Base-by-base conservation (phyloP, 2,888 invertebrate species). In the Melieria omissa region DNA sequence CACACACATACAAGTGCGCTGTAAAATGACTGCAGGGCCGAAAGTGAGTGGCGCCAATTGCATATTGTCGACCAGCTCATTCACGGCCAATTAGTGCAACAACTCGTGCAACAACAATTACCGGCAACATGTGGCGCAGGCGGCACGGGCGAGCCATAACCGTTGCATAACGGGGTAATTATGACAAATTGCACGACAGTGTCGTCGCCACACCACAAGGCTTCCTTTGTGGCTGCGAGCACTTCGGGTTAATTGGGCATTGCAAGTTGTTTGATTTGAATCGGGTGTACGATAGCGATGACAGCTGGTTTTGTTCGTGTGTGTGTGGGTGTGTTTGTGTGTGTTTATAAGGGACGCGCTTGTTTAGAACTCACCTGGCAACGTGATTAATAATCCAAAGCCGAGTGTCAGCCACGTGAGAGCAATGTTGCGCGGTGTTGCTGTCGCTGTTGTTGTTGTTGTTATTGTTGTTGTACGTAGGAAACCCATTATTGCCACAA, bases 341-440 rank as follows among this genome's bases (percentile, higher is more conserved):
- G 29, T 29, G 10, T 57, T 52, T n/a, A 52, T 4, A 8, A 14
- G 52, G 14, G 4, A 4, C 3, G 29, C 3, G 2, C 29, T 29
- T 29, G 29, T 29, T 2, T 57, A 8, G 4, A 29, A 79, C 82
- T 81, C 64, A 81, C 81, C 81, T 80, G 81, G 81, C 76, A 81
- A 74, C 71, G 80, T 68, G 71, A 79, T 75, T 66, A 81, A 76
- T 58, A 82, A 68, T 73, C 76, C 82, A 70, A 82, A 76, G 52
- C 73, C 74, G 76, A 77, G 79, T 65, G 73, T 74, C 70, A 80
- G 75, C 79, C 78, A 76, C 29, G 70, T 73, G 55, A 73, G 68
- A 71, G 70, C 72, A 29, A 29, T 29, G 29, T 29, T 29, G 29
- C 29, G 29, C 29, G 29, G 29, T 29, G 29, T 29, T 29, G 69